phyloP scores from a whole-genome alignment of 2,113 vertebrate genomes.

The Centropristis striata region DNA sequence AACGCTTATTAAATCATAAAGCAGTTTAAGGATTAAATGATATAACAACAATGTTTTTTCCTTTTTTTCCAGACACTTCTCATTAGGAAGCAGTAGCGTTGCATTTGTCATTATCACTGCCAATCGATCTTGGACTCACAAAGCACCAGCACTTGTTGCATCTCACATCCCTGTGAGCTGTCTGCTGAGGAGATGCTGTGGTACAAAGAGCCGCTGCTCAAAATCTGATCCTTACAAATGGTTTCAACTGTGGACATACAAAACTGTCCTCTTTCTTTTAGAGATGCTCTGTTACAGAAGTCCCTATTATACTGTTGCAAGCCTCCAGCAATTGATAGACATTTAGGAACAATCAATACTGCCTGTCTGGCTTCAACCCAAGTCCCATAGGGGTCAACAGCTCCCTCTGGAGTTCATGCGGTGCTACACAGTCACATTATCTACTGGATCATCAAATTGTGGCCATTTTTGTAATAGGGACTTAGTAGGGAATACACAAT shows the following conservation, averaged over 20 bases:
- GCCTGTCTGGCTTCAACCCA: constrained; percentile 15
- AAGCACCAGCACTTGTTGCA: constrained; percentile 20
- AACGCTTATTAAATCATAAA: background rate
- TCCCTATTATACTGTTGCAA: background rate
- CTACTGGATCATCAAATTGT: background rate
- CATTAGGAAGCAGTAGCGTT: background rate
- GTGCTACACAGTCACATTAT: background rate
- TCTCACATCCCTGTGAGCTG: background rate
- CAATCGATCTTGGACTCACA: constrained; percentile 2
- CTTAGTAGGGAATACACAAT: background rate
- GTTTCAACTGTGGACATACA: background rate
- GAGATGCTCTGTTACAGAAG: background rate
- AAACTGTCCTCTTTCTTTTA: background rate
- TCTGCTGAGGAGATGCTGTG: background rate
- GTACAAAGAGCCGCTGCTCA: constrained; percentile 3
- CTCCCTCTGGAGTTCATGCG: constrained; percentile 18
- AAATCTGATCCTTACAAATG: background rate
- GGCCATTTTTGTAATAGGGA: background rate
- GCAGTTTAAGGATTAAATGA: background rate
- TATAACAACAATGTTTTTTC: background rate
- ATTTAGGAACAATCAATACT: background rate
- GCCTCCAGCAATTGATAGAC: background rate
- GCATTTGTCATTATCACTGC: background rate
- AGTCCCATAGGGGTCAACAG: constrained; percentile 2
- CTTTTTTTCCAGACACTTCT: background rate